A percentile compares a stretch with the other conserved stretches of the same genome.
phyloP scores from a whole-genome alignment of 2,888 invertebrate genomes.

The Drosophila meridiana region DNA sequence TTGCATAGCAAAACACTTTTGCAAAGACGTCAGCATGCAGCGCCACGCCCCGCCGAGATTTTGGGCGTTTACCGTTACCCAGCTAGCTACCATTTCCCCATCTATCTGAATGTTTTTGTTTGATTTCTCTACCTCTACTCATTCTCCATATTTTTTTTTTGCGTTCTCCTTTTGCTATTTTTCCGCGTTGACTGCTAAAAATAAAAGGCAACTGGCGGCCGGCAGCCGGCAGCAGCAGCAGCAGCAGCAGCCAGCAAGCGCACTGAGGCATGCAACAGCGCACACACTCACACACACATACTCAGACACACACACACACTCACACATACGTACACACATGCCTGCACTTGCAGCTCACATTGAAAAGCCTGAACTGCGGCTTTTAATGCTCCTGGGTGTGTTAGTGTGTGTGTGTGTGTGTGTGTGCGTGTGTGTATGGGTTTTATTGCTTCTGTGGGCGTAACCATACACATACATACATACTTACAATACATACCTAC shows the following conservation, averaged over 20 bases:
- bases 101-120: conserved; percentile 17
- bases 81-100: conserved; percentile 4
- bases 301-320: neutral
- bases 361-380: conserved; percentile 55
- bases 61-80: conserved; percentile 32
- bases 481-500: no score
- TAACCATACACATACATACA: conserved; percentile 11
- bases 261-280: conserved; percentile 54
- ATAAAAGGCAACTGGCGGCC: conserved; percentile 68
- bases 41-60: conserved; percentile 52
- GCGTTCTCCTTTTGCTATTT: conserved; percentile 40
- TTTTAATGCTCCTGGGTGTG: conserved; percentile 30
- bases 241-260: conserved; percentile 40
- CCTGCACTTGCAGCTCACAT: conserved; percentile 45
- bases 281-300: conserved; percentile 19
- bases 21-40: conserved; percentile 37
- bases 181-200: conserved; percentile 71
- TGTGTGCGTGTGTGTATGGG: conserved; percentile 5
- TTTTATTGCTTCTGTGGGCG: conserved; percentile 46
- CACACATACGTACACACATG: conserved; percentile 33
- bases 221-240: conserved; percentile 20
- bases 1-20: conserved; percentile 71
- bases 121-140: conserved; percentile 9
- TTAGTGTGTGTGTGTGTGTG: neutral
- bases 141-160: conserved; percentile 30